Conservation (phyloP, 2,888 invertebrate species). For the Anagyrus pseudococci region DNA sequence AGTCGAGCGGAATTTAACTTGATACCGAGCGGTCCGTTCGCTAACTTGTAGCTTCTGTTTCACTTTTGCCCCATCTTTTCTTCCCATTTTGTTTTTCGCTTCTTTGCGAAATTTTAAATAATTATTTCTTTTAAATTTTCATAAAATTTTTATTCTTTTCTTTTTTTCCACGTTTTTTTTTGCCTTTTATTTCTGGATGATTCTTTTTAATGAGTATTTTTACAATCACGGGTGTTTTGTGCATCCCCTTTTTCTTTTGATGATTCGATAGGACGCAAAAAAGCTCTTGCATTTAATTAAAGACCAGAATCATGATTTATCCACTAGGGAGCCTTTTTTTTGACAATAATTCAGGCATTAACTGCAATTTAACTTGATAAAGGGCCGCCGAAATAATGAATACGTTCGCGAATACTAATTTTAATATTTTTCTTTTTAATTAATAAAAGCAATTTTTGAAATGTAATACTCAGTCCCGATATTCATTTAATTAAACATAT, state of each 20-base stretch:
- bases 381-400: too few relatives aligned
- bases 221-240: background rate
- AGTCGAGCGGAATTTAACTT: too few relatives aligned
- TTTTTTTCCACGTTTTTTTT: slow-evolving; percentile 5
- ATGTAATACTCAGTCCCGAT: too few relatives aligned
- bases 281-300: slow-evolving; percentile 15
- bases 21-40: too few relatives aligned
- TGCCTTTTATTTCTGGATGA: too few relatives aligned
- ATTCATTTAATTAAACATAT: too few relatives aligned
- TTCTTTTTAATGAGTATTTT: slow-evolving; percentile 30
- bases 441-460: too few relatives aligned
- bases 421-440: too few relatives aligned
- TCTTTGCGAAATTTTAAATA: slow-evolving; percentile 37
- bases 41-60: too few relatives aligned
- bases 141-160: too few relatives aligned
- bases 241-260: slow-evolving; percentile 29
- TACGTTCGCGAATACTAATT: too few relatives aligned
- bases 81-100: background rate
- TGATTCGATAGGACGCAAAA: slow-evolving; percentile 18
- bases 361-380: background rate
- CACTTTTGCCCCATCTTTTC: background rate
- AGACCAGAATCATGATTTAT: slow-evolving; percentile 3
- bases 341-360: slow-evolving; percentile 17
- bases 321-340: slow-evolving; percentile 5
- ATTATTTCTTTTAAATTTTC: slow-evolving; percentile 38